A percentile compares a stretch with the other conserved stretches of the same genome.
Evolutionary conservation across 2,797 vertebrate species (phyloP).

Genomic region (Mormyrus proboscirostris): DNA sequence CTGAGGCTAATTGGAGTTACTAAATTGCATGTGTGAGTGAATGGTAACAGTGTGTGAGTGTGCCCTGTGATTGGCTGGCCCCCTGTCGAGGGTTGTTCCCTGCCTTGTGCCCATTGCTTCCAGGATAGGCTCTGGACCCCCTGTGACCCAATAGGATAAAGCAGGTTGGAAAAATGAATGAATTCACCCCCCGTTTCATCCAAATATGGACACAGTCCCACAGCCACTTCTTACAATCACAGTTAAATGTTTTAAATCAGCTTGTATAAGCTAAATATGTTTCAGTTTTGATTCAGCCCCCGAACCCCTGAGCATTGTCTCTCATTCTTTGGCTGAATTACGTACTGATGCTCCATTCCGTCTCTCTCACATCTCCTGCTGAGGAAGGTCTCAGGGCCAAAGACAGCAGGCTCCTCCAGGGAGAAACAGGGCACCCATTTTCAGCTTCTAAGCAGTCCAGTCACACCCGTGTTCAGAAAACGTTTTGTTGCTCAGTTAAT

Average conservation of each 20-base stretch:
- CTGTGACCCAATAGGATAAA: too few species aligned
- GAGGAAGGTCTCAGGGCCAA: neutral
- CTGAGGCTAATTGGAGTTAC: too few species aligned
- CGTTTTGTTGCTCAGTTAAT: constrained; percentile 17
- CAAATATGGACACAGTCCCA: neutral
- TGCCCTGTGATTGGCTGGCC: too few species aligned
- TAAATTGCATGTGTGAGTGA: too few species aligned
- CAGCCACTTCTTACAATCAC: neutral
- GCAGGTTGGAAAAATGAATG: too few species aligned
- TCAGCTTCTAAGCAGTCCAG: constrained; percentile 21
- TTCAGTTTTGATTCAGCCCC: neutral
- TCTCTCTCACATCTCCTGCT: neutral
- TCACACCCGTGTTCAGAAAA: constrained; percentile 20
- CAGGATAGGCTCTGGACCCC: too few species aligned
- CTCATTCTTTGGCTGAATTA: neutral
- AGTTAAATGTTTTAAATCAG: neutral
- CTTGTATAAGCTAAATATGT: neutral
- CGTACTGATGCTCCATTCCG: neutral
- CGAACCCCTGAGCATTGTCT: neutral
- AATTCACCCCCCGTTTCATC: neutral
- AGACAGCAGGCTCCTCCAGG: neutral
- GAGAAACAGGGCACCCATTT: neutral
- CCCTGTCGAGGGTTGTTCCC: too few species aligned
- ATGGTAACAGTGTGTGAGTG: too few species aligned
- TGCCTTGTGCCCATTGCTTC: too few species aligned